A percentile compares a stretch with the other conserved stretches of the same genome.
Conservation (phyloP, 1,140 invertebrate species). For the Leptonema lineaticorne region DNA sequence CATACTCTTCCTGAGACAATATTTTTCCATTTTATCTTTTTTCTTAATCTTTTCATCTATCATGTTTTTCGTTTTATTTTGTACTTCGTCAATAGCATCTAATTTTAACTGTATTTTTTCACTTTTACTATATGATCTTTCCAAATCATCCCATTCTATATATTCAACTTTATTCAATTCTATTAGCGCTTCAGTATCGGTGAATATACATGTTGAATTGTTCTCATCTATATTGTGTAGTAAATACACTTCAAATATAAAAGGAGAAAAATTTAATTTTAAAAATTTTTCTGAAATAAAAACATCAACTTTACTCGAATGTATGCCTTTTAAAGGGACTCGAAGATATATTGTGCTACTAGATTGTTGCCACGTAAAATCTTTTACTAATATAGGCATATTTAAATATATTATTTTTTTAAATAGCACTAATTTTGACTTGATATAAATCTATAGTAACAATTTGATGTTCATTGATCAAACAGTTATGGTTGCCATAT, state of each 20-base stretch:
- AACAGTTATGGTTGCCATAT: too few relatives aligned
- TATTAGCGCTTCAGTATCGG: constrained; percentile 59
- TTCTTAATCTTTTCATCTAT: constrained; percentile 53
- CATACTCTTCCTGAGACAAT: constrained; percentile 64
- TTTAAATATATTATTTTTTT: constrained; percentile 20
- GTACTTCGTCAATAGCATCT: constrained; percentile 55
- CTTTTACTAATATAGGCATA: constrained; percentile 72
- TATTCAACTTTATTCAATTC: constrained; percentile 61
- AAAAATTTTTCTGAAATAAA: constrained; percentile 65
- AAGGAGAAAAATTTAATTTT: constrained; percentile 67
- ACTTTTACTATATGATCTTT: constrained; percentile 54
- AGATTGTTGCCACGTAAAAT: constrained; percentile 70
- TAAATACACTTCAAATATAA: constrained; percentile 67
- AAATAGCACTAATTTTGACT: background rate
- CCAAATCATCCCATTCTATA: constrained; percentile 59
- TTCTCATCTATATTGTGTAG: constrained; percentile 57
- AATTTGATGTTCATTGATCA: background rate
- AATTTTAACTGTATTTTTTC: constrained; percentile 58
- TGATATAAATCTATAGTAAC: background rate
- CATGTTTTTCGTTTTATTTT: constrained; percentile 57
- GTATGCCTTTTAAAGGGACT: constrained; percentile 57
- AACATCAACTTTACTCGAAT: constrained; percentile 60
- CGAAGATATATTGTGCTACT: constrained; percentile 56
- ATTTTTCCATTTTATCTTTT: constrained; percentile 54
- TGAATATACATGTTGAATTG: constrained; percentile 60